These are phyloP conservation scores for Mimachlamys varia DNA, from an alignment of 2,888 invertebrate genomes.

Conservation along the genomic window DNA sequence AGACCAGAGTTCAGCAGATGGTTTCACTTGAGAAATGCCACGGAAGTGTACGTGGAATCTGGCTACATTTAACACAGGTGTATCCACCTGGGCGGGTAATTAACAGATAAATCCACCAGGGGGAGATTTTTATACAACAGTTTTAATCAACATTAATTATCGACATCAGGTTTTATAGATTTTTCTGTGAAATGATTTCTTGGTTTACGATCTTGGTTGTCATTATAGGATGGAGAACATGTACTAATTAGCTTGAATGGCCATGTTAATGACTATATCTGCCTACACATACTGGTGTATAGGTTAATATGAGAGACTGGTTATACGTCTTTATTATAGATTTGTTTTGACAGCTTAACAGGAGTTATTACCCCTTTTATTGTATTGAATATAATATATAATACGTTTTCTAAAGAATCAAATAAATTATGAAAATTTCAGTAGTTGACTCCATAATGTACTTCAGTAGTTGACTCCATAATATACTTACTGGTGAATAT, in stretches of 20 bases:
- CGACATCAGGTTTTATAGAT: not conserved
- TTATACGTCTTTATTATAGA: not conserved
- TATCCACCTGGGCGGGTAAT: not conserved
- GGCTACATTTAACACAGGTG: not conserved
- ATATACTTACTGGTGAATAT: no score
- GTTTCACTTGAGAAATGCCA: not conserved
- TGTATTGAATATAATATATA: no score
- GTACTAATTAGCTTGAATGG: not conserved
- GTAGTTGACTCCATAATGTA: no score
- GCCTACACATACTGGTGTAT: not conserved
- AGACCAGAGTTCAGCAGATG: not conserved
- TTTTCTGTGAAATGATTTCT: not conserved
- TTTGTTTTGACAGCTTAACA: not conserved
- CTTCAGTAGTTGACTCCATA: no score
- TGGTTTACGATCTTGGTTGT: not conserved
- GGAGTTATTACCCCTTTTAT: not conserved
- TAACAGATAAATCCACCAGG: not conserved
- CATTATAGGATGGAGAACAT: not conserved
- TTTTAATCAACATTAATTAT: not conserved
- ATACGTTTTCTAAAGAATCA: no score
- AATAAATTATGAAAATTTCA: no score
- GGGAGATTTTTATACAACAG: not conserved
- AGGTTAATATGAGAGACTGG: not conserved
- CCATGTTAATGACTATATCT: not conserved
- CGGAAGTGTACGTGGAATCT: not conserved